Evolutionary conservation across 2,113 vertebrate species (phyloP), one percentile per base, ranked within the genome.

Genomic region (Oreotrochilus melanogaster): DNA sequence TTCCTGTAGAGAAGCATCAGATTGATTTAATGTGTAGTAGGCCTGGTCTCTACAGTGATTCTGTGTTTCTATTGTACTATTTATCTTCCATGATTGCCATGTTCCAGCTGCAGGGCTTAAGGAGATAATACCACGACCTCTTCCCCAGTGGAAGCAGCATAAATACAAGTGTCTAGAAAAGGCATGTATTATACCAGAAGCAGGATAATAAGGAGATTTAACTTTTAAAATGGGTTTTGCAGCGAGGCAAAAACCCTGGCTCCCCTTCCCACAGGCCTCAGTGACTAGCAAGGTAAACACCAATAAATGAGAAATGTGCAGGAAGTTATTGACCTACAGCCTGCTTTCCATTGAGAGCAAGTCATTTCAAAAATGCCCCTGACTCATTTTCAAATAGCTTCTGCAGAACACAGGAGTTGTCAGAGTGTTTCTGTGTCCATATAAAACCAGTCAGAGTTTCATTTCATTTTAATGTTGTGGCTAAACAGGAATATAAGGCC

Each of bases 211-310:
- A 78, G 18, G 22, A 92, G 51, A 76, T 87, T 45, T 80, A 79
- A 90, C 66, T 88, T 78, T 8, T 19, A 45, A 47, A 90, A 45
- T 43, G 62, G 74, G 66, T 53, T 93, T 60, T 87, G 51, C 72
- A 89, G 82, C 82, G 67, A 86, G 54, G 25, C 24, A 90, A 81
- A 93, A 80, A 21, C 65, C 89, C 90, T 75, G 89, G 86, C 31
- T 93, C 66, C 76, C n/a, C 54, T 72, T 64, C 30, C 43, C 30
- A 39, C 66, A 23, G 72, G 22, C 91, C 69, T 81, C 88, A 96
- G 97, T 33, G 72, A 95, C 58, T 67, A 88, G 48, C 35, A 58
- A 47, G 30, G 67, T 51, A 78, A 91, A 73, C 18, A 24, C 7
- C 39, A 71, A 80, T 28, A 92, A 85, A 85, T 50, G 10, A 90